Evolutionary conservation across 92 coral and sea anemone species (phyloP).

Genomic region (Heliopora coerulea): DNA sequence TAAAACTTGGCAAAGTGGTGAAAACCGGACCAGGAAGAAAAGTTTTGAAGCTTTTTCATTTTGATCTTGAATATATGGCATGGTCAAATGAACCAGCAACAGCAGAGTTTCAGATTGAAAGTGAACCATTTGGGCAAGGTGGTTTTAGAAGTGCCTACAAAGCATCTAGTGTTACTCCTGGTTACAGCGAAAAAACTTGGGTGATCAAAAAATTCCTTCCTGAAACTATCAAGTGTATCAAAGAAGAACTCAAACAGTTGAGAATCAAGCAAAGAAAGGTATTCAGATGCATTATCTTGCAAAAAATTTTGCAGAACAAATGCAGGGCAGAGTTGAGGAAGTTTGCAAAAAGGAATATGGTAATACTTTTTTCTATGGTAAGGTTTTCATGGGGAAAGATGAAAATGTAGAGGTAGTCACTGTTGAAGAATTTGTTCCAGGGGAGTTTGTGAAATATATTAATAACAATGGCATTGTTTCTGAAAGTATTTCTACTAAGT

Average conservation of each 20-base stretch:
- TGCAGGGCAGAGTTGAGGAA: conserved; percentile 20
- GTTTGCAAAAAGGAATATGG: too few species aligned
- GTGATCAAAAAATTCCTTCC: conserved; percentile 47
- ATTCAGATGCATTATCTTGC: conserved; percentile 50
- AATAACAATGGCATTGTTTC: conserved; percentile 39
- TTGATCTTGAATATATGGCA: conserved; percentile 41
- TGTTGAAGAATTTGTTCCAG: conserved; percentile 38
- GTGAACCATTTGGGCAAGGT: conserved; percentile 41
- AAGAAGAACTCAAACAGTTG: conserved; percentile 38
- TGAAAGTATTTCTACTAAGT: neutral
- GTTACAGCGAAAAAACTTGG: too few species aligned
- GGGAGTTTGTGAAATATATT: conserved; percentile 45
- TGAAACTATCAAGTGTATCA: conserved; percentile 41
- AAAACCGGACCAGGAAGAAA: conserved; percentile 28
- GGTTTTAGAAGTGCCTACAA: conserved; percentile 40
- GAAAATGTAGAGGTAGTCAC: conserved; percentile 39
- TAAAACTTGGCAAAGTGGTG: conserved; percentile 47
- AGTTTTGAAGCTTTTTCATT: conserved; percentile 33
- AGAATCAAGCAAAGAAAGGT: conserved; percentile 42
- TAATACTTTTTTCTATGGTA: conserved; percentile 45
- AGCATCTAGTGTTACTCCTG: too few species aligned
- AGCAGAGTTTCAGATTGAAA: conserved; percentile 39
- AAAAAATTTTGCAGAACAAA: conserved; percentile 45
- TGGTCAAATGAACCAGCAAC: conserved; percentile 34
- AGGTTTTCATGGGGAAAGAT: conserved; percentile 23